These are phyloP conservation scores for Platyrinchus mystaceus DNA, from an alignment of 2,797 vertebrate species.

Conservation along the genomic window DNA sequence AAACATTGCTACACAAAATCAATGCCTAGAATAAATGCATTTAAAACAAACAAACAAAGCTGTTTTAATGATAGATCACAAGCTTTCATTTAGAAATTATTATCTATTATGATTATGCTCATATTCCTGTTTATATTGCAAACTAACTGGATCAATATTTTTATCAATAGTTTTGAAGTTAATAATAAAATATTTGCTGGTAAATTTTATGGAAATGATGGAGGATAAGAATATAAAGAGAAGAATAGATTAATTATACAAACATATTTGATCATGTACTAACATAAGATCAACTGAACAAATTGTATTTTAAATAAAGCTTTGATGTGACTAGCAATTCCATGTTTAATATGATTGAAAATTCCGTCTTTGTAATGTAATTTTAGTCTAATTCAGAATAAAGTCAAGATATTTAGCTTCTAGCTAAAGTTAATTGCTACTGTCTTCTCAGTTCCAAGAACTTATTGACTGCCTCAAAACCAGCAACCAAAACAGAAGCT, in stretches of 20 bases:
- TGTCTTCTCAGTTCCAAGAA: neutral
- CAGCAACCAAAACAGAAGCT: neutral
- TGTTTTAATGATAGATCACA: neutral
- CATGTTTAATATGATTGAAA: neutral
- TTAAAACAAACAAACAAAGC: neutral
- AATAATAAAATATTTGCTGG: neutral
- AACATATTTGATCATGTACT: neutral
- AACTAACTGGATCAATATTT: neutral
- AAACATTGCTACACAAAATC: neutral
- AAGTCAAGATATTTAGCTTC: neutral
- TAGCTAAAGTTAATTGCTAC: neutral
- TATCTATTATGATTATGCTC: neutral
- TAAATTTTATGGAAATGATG: neutral
- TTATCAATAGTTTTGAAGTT: neutral
- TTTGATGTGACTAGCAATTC: neutral
- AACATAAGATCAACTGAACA: neutral
- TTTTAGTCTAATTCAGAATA: neutral
- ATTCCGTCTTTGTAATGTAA: neutral
- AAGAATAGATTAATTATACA: neutral
- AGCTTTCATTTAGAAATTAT: neutral
- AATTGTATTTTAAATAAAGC: neutral
- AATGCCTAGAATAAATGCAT: neutral
- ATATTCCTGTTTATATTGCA: neutral
- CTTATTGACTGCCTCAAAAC: neutral
- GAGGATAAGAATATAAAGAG: neutral